Percentiles rank a stretch among this genome's conserved stretches.
These are phyloP conservation scores for Meliscaeva auricollis DNA, from an alignment of 2,888 invertebrate genomes.

Conservation along the genomic window DNA sequence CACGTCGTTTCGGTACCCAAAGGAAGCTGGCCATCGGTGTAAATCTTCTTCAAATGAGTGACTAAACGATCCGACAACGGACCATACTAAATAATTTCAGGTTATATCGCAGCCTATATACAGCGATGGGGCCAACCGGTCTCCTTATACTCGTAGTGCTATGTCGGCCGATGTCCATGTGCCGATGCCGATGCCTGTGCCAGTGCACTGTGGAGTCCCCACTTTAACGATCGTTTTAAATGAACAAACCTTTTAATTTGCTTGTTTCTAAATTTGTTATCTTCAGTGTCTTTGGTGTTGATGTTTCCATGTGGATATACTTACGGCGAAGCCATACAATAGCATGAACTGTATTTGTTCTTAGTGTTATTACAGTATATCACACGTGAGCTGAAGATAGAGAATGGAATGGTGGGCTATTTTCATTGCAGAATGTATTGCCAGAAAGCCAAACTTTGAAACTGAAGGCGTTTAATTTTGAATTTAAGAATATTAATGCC, in stretches of 20 bases:
- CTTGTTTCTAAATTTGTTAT: constrained; percentile 78
- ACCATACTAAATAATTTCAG: constrained; percentile 75
- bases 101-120: constrained; percentile 60
- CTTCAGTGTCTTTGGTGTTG: constrained; percentile 70
- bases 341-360: too few species aligned
- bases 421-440: too few species aligned
- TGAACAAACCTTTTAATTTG: constrained; percentile 79
- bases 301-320: constrained; percentile 31
- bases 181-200: constrained; percentile 23
- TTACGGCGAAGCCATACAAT: too few species aligned
- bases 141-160: constrained; percentile 35
- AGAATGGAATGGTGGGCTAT: too few species aligned
- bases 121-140: constrained; percentile 69
- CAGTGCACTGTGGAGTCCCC: constrained; percentile 45
- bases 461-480: too few species aligned
- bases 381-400: too few species aligned
- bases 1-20: constrained; percentile 50
- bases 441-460: too few species aligned
- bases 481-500: too few species aligned
- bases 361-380: too few species aligned
- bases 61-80: constrained; percentile 76
- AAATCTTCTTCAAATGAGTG: constrained; percentile 76
- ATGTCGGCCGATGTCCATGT: constrained; percentile 7
- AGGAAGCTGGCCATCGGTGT: constrained; percentile 74
- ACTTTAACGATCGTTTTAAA: constrained; percentile 78